Evolutionary conservation across 2,888 invertebrate genomes (phyloP).

Genomic region (Eristalinus sepulchralis): DNA sequence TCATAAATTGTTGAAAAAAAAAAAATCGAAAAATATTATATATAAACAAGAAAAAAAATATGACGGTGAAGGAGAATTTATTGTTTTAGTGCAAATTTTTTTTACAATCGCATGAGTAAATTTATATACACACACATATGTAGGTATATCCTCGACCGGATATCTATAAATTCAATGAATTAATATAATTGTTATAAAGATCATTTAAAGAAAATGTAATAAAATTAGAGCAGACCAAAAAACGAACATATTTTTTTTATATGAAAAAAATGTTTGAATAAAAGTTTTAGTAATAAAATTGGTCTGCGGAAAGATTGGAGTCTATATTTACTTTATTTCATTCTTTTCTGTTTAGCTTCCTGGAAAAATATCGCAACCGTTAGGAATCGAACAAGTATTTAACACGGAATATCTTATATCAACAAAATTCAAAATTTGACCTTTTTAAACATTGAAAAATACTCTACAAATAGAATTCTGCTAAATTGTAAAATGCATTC

Average conservation of each 20-base stretch:
- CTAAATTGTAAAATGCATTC: too few species aligned
- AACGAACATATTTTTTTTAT: background rate
- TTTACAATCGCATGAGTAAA: constrained; percentile 46
- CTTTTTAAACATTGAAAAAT: too few species aligned
- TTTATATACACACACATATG: constrained; percentile 15
- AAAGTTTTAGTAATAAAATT: constrained; percentile 27
- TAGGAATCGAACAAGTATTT: constrained; percentile 39
- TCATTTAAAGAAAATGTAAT: constrained; percentile 50
- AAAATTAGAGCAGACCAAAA: constrained; percentile 58
- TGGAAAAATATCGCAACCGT: background rate
- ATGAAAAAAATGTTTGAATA: background rate
- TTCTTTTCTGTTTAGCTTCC: background rate
- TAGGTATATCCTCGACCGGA: constrained; percentile 1
- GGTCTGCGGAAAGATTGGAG: constrained; percentile 40
- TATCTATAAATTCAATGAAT: constrained; percentile 65
- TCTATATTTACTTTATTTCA: background rate
- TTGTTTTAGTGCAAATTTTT: constrained; percentile 70
- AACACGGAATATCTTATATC: too few species aligned
- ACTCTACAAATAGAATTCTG: too few species aligned
- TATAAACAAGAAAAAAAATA: constrained; percentile 9
- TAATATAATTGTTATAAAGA: constrained; percentile 41
- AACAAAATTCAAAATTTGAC: too few species aligned
- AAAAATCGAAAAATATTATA: constrained; percentile 5
- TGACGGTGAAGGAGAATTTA: constrained; percentile 68
- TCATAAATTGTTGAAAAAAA: constrained; percentile 33